Evolutionary conservation across 2,888 invertebrate genomes (phyloP).

Genomic region (Aelia acuminata): DNA sequence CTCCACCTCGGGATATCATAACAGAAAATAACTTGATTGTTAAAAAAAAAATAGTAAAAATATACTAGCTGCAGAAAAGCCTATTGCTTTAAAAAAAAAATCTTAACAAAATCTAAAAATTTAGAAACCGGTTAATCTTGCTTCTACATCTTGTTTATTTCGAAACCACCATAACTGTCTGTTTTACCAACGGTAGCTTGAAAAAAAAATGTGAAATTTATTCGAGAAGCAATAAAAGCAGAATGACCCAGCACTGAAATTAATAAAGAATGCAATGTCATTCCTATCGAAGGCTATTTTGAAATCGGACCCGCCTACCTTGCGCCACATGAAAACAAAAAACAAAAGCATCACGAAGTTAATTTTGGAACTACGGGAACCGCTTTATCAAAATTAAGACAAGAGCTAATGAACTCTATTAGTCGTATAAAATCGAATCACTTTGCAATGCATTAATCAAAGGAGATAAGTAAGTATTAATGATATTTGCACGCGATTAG

Average conservation of each 20-base stretch:
- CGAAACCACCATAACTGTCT: background rate
- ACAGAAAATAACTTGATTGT: no score
- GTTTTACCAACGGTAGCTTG: background rate
- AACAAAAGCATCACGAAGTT: constrained; percentile 14
- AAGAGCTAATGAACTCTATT: no score
- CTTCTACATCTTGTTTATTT: background rate
- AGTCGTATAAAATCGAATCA: no score
- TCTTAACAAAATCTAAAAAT: background rate
- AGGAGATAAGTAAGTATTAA: no score
- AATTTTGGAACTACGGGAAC: background rate
- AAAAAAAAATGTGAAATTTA: background rate
- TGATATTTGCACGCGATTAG: no score
- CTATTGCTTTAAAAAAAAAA: background rate
- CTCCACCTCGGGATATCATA: no score
- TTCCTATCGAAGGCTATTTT: constrained; percentile 19
- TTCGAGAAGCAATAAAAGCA: background rate
- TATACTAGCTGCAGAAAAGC: no score
- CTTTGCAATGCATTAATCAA: no score
- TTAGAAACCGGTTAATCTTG: background rate
- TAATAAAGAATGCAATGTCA: constrained; percentile 8
- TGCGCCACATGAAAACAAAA: background rate
- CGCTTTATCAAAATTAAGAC: no score
- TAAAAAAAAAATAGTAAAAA: no score
- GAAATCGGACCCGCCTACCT: background rate
- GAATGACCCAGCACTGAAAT: background rate